phyloP scores from a whole-genome alignment of 2,888 invertebrate genomes.

The Sesamia inferens region DNA sequence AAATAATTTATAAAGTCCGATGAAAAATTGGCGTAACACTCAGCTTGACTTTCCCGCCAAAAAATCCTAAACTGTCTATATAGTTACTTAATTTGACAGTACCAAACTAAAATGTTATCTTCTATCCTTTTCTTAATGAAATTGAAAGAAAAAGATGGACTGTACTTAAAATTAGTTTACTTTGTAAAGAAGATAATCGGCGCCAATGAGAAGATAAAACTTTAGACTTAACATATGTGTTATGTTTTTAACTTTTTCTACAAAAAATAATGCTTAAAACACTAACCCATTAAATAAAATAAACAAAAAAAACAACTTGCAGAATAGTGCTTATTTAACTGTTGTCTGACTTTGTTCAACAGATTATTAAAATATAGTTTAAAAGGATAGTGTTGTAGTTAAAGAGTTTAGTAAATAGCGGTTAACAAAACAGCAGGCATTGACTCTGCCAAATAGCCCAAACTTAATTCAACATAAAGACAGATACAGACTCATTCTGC shows the following conservation, averaged over 20 bases:
- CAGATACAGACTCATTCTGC: not conserved
- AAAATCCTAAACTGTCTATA: no score
- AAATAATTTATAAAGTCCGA: no score
- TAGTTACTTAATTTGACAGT: no score
- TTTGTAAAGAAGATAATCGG: no score
- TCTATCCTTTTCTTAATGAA: no score
- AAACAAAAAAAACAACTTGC: not conserved
- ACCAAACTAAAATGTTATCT: no score
- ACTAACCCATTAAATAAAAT: not conserved
- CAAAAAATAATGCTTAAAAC: not conserved
- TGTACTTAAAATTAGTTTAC: no score
- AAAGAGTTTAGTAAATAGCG: conserved; percentile 22
- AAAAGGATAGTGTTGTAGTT: conserved; percentile 36
- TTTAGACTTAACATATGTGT: not conserved
- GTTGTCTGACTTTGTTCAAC: not conserved
- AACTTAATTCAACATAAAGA: not conserved
- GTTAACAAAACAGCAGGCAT: not conserved
- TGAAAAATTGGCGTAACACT: no score
- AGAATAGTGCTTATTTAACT: conserved; percentile 13
- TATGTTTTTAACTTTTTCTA: not conserved
- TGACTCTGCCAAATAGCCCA: not conserved
- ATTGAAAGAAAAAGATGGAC: no score
- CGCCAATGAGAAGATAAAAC: not conserved
- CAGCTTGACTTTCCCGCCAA: no score
- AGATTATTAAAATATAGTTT: conserved; percentile 32